Percentiles rank a stretch among this genome's conserved stretches.
These are phyloP conservation scores for Scaptomyza parva DNA, from an alignment of 2,888 invertebrate species.

Conservation along the genomic window DNA sequence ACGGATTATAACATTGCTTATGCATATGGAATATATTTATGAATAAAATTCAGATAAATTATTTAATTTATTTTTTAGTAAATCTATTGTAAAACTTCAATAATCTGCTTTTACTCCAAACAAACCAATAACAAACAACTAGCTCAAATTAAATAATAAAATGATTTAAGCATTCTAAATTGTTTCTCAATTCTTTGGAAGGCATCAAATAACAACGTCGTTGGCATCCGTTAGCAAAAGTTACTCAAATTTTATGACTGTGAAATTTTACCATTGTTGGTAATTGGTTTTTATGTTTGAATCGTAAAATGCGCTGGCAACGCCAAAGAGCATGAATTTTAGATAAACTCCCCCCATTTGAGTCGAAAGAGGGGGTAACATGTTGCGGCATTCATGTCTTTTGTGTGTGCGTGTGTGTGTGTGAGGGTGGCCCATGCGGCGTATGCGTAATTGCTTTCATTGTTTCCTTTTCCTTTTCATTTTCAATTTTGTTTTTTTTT, in stretches of 20 bases:
- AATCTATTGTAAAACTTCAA: background rate
- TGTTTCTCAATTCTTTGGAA: slow-evolving; percentile 74
- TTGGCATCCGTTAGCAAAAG: slow-evolving; percentile 38
- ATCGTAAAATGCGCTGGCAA: slow-evolving; percentile 67
- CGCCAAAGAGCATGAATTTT: slow-evolving; percentile 69
- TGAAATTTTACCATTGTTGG: slow-evolving; percentile 76
- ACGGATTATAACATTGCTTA: no score
- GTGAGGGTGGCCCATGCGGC: slow-evolving; percentile 48
- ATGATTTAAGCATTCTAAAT: slow-evolving; percentile 71
- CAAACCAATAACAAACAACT: background rate
- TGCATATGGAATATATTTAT: no score
- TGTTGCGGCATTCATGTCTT: slow-evolving; percentile 59
- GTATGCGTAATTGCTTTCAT: slow-evolving; percentile 74
- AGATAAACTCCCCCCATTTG: slow-evolving; percentile 61
- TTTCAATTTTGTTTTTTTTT: slow-evolving; percentile 1
- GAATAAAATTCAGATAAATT: no score
- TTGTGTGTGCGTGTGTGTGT: no score
- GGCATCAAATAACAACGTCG: background rate
- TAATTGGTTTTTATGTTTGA: slow-evolving; percentile 80
- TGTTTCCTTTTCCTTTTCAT: slow-evolving; percentile 4
- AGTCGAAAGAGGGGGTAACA: slow-evolving; percentile 46
- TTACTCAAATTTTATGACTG: slow-evolving; percentile 70
- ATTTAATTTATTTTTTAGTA: background rate
- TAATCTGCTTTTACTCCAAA: background rate
- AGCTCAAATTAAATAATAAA: slow-evolving; percentile 67